These are phyloP conservation scores for Drosophila repleta DNA, from an alignment of 1,140 invertebrate genomes.

Conservation along the genomic window DNA sequence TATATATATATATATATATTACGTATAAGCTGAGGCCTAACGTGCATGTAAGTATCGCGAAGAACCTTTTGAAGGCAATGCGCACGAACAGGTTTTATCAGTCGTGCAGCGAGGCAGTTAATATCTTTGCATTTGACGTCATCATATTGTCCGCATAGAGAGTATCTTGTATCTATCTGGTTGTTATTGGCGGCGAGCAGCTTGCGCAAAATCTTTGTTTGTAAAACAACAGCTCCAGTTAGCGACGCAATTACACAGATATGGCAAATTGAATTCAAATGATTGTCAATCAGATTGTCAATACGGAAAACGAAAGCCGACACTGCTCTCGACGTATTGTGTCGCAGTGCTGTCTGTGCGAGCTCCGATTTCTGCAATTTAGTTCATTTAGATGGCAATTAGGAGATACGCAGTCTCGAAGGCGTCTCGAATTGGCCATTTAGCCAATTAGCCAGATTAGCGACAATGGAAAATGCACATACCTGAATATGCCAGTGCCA, in stretches of 20 bases:
- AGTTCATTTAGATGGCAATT: slow-evolving; percentile 63
- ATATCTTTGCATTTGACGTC: slow-evolving; percentile 54
- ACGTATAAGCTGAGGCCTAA: too few species aligned
- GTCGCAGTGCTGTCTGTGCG: not conserved
- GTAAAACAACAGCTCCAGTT: slow-evolving; percentile 53
- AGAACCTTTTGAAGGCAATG: slow-evolving; percentile 48
- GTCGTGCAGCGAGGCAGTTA: slow-evolving; percentile 17
- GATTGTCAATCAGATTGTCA: slow-evolving; percentile 56
- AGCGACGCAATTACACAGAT: slow-evolving; percentile 38
- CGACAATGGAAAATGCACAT: slow-evolving; percentile 44
- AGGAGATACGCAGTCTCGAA: slow-evolving; percentile 44
- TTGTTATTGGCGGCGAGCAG: slow-evolving; percentile 15
- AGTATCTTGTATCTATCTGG: slow-evolving; percentile 35
- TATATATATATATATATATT: not conserved
- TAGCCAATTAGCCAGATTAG: slow-evolving; percentile 48
- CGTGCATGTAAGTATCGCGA: slow-evolving; percentile 10
- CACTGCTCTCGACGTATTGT: not conserved
- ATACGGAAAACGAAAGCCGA: slow-evolving; percentile 44
- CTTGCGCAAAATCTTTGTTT: slow-evolving; percentile 27
- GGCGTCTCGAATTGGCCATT: slow-evolving; percentile 50
- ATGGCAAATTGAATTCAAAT: slow-evolving; percentile 29
- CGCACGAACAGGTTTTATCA: slow-evolving; percentile 63
- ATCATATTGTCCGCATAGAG: slow-evolving; percentile 27
- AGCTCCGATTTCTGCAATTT: slow-evolving; percentile 49
- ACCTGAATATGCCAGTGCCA: slow-evolving; percentile 4